Base-by-base conservation (phyloP, 2,888 invertebrate species). In the Philaethria dido region DNA sequence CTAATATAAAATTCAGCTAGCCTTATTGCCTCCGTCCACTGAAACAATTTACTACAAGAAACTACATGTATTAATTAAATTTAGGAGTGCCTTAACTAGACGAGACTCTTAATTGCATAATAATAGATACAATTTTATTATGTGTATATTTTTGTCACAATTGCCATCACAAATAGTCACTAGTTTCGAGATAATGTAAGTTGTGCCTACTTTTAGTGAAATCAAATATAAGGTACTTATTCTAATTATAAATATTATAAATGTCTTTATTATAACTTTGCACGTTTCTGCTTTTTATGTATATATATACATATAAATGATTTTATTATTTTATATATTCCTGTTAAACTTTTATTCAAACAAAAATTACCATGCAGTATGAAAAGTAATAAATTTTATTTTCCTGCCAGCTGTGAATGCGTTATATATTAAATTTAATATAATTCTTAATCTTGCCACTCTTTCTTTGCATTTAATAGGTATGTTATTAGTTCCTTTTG, bases 101-200 rank as follows among this genome's bases (percentile, higher is more conserved):
- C 60, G 29, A 45, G 45, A 64, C 50, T 64, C 69, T 68, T 39
- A 73, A 69, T 16, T 48, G 22, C 44, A 54, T 63, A 20, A 36
- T 55, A 57, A 18, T 60, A 59, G 29, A 47, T 52, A 52, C 52
- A 52, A 52, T 52, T 33, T 52, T 33, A 33, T 48, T 50, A 50
- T 60, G 20, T 59, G 29, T 39, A 59, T 44, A 42, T 57, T 42
- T 64, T 62, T 69, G 73, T 67, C 75, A 73, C 75, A 78, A 82
- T 87, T 85, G 89, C 88, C 89, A 89, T 88, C 79, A 74, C 79
- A 73, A 74, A 86, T 88, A 89, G 89, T 89, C 89, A 89, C 80
- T 89, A 89, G 87, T 78, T 80, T 85, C 83, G 80, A 80, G 80
- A 80, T 84, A 81, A 75, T 78, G 73, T 84, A 82, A 81, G 80